Conservation (phyloP, 2,113 vertebrate genomes). For the Prochilodus magdalenae region DNA sequence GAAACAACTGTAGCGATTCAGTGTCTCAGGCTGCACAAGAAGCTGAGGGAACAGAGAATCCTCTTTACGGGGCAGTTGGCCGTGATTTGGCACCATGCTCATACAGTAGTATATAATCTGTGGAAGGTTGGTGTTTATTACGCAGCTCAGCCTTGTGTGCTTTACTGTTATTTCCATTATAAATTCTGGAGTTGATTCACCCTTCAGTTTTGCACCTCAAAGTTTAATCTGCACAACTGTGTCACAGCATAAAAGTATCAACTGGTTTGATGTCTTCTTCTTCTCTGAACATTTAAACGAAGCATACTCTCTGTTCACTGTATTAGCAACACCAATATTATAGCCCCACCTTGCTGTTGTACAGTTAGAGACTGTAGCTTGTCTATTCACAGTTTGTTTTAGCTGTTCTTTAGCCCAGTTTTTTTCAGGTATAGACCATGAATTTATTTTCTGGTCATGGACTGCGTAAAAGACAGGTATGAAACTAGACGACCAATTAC, state of each 20-base stretch:
- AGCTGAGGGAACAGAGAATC: constrained; percentile 18
- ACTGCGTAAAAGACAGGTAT: too few species aligned
- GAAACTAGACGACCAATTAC: too few species aligned
- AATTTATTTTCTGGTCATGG: too few species aligned
- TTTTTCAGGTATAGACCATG: too few species aligned
- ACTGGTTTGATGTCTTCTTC: too few species aligned
- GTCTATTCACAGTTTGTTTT: too few species aligned
- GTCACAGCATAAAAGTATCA: constrained; percentile 8
- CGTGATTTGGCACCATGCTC: constrained; percentile 24
- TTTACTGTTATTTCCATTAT: constrained; percentile 46
- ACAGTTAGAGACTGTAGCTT: too few species aligned
- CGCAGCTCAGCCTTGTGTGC: not conserved
- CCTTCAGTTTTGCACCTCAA: constrained; percentile 7
- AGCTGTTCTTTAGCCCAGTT: too few species aligned
- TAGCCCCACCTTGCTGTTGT: too few species aligned
- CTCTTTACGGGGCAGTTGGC: constrained; percentile 17
- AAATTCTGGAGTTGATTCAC: not conserved
- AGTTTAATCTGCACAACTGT: constrained; percentile 34
- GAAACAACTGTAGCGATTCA: constrained; percentile 27
- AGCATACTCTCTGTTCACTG: too few species aligned
- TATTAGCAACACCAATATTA: too few species aligned
- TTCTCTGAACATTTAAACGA: too few species aligned
- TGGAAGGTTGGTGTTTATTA: constrained; percentile 20
- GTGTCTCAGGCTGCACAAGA: constrained; percentile 42
- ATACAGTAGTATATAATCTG: constrained; percentile 21